Percentiles rank a stretch among this genome's conserved stretches.
These are phyloP conservation scores for Nemoura dubitans DNA, from an alignment of 2,888 invertebrate genomes.

Conservation along the genomic window DNA sequence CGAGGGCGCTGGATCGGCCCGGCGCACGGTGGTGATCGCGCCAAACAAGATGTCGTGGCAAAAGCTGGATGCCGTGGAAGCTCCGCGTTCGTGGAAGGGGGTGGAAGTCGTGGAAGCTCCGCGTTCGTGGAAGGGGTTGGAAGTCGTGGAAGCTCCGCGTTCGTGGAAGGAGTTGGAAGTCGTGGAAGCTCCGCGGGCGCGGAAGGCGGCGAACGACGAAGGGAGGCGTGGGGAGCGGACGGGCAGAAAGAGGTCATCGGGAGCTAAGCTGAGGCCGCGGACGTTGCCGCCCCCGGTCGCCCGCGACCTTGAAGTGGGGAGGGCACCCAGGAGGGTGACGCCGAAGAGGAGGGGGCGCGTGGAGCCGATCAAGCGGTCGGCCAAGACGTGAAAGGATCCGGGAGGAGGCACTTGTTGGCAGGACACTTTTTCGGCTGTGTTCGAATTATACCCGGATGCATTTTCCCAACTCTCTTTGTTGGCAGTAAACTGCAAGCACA, in stretches of 20 bases:
- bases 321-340: not conserved
- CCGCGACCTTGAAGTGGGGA: not conserved
- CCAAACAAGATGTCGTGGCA: not conserved
- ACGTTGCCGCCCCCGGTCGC: not conserved
- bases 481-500: too few relatives aligned
- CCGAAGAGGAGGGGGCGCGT: not conserved
- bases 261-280: not conserved
- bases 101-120: too few relatives aligned
- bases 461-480: too few relatives aligned
- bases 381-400: not conserved
- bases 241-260: not conserved
- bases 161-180: too few relatives aligned
- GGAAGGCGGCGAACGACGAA: not conserved
- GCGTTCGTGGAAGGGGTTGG: too few relatives aligned
- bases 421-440: too few relatives aligned
- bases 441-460: too few relatives aligned
- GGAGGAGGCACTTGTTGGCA: too few relatives aligned
- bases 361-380: not conserved
- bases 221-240: too few relatives aligned
- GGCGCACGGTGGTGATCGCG: not conserved
- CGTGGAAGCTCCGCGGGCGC: not conserved
- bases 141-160: too few relatives aligned
- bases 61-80: too few relatives aligned
- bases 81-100: too few relatives aligned
- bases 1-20: not conserved